These are phyloP conservation scores for Drosophila quinaria DNA, from an alignment of 2,888 invertebrate species.

Conservation along the genomic window DNA sequence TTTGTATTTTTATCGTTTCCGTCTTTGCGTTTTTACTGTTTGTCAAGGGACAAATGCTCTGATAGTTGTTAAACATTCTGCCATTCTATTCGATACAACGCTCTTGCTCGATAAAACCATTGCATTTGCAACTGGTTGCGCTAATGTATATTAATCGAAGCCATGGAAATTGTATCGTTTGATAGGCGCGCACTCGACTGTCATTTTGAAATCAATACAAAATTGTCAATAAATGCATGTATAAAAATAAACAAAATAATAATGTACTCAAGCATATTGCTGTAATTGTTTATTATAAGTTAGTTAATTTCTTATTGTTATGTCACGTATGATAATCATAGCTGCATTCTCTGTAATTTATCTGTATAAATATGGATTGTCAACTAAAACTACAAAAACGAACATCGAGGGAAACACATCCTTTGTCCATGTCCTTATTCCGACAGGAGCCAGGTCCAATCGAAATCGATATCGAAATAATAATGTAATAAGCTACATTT, in stretches of 20 bases:
- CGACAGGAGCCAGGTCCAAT: slow-evolving; percentile 3
- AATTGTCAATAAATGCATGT: not conserved
- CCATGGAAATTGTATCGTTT: slow-evolving; percentile 13
- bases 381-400: slow-evolving; percentile 41
- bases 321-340: slow-evolving; percentile 70
- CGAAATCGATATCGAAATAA: slow-evolving; percentile 6
- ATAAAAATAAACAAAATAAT: not conserved
- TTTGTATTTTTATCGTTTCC: not conserved
- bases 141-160: slow-evolving; percentile 13
- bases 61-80: slow-evolving; percentile 8
- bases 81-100: slow-evolving; percentile 3
- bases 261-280: slow-evolving; percentile 5
- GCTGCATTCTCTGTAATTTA: slow-evolving; percentile 41
- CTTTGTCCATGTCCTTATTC: not conserved
- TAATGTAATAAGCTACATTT: slow-evolving; percentile 31
- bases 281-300: slow-evolving; percentile 65
- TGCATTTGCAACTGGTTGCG: not conserved
- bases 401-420: slow-evolving; percentile 17
- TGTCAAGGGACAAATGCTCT: slow-evolving; percentile 16
- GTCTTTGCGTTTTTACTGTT: too few relatives aligned
- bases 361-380: slow-evolving; percentile 55
- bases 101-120: not conserved
- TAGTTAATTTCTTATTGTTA: slow-evolving; percentile 73
- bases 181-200: slow-evolving; percentile 7
- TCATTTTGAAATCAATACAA: slow-evolving; percentile 24